Base-by-base conservation (phyloP, 2,113 vertebrate species). In the Junco hyemalis region DNA sequence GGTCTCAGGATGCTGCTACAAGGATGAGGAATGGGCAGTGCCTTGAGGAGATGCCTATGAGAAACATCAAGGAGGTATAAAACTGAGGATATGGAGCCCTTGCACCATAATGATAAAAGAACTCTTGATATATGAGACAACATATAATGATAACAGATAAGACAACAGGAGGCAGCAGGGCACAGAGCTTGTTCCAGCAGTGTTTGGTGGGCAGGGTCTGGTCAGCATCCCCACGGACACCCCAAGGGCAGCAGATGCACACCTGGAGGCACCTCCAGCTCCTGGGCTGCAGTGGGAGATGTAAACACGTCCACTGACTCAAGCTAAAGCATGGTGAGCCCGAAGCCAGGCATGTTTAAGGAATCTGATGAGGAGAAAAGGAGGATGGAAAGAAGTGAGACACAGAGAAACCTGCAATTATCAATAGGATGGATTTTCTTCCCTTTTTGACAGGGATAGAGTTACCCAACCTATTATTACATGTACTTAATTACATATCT, bases 391-490 rank as follows among this genome's bases (percentile, higher is more conserved):
- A 95, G 89, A 93, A 88, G 48, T 82, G 95, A 97, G 81, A 92
- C 91, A 93, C 44, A 76, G 40, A 88, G 95, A 97, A 98, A 96
- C 97, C 98, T 97, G 47, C 97, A 98, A 98, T 98, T 98, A 98
- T 95, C 86, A 63, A 77, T 96, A 97, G 97, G 97, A 97, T 96
- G 97, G 96, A 97, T 98, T 96, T 97, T 96, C 93, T 97, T 94
- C 88, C 92, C 94, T 93, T 95, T 96, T 89, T 97, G 97, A 96
- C 97, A 97, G 96, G 93, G 92, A 56, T 14, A 64, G 96, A 93
- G 96, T 92, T 79, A 88, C 94, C 23, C 95, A 97, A 90, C 97
- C 97, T 97, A 71, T 98, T 89, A 98, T 98, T 98, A 98, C 4
- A 6, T 79, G 80, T 71, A 60, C 84, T 76, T 98, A 98, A 98